phyloP scores from a whole-genome alignment of 2,113 vertebrate species.

The Nothoprocta pentlandii region DNA sequence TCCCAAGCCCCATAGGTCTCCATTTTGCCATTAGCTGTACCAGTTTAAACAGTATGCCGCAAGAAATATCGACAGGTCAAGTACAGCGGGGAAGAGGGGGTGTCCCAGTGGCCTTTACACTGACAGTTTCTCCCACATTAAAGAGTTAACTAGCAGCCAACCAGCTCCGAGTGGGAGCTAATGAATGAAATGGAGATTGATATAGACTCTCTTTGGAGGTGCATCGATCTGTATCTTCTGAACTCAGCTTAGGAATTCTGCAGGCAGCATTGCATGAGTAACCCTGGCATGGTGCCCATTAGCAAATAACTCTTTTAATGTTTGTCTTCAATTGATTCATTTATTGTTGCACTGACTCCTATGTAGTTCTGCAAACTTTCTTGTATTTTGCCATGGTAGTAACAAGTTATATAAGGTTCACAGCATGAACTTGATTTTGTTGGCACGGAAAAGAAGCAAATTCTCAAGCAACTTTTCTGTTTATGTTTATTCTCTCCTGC shows the following conservation, averaged over 20 bases:
- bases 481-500: conserved; percentile 10
- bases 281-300: conserved; percentile 84
- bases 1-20: conserved; percentile 74
- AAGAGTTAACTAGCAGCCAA: conserved; percentile 87
- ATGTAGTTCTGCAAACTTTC: conserved; percentile 62
- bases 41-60: conserved; percentile 80
- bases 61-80: conserved; percentile 85
- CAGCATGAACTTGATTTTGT: conserved; percentile 35
- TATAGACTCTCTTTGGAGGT: conserved; percentile 85
- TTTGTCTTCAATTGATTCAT: conserved; percentile 83
- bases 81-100: conserved; percentile 76
- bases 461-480: conserved; percentile 40
- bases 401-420: conserved; percentile 47
- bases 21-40: conserved; percentile 81
- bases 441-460: conserved; percentile 10
- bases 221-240: conserved; percentile 89
- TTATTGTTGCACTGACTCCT: conserved; percentile 79
- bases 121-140: conserved; percentile 86
- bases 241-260: conserved; percentile 85
- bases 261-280: conserved; percentile 82
- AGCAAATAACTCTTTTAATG: conserved; percentile 88
- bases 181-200: conserved; percentile 90
- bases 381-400: conserved; percentile 57
- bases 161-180: conserved; percentile 83
- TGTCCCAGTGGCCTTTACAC: conserved; percentile 83